Conservation (phyloP, 2,888 invertebrate species). For the Machimus atricapillus region DNA sequence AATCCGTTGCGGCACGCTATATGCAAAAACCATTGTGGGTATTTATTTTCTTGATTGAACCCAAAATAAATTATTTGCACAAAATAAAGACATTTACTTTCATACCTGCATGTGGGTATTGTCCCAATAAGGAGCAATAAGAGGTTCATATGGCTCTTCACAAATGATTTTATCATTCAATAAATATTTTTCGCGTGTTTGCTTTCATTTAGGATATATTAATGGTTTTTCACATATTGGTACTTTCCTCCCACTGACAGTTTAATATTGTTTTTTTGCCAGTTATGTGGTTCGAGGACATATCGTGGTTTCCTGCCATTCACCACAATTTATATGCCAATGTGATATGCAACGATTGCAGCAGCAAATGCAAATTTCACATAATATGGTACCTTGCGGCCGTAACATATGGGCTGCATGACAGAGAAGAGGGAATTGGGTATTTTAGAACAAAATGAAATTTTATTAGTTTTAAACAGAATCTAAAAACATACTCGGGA, state of each 20-base stretch:
- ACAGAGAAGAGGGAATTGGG: neutral
- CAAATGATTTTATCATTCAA: neutral
- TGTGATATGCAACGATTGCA: neutral
- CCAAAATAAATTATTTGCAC: neutral
- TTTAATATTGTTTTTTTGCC: neutral
- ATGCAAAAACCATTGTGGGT: neutral
- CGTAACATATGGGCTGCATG: neutral
- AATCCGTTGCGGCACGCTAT: neutral
- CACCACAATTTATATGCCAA: neutral
- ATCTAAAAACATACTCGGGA: neutral
- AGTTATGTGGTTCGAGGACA: neutral
- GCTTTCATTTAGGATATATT: neutral
- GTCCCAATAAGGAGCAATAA: neutral
- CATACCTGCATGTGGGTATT: neutral
- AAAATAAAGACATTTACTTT: neutral
- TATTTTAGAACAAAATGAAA: neutral
- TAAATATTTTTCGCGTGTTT: neutral
- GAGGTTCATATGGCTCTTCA: neutral
- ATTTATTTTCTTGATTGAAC: neutral
- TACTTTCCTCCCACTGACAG: neutral
- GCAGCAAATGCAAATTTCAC: neutral
- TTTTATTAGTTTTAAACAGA: neutral
- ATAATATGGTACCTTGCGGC: neutral
- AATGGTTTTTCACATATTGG: neutral
- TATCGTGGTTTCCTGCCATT: neutral